Evolutionary conservation across 2,113 vertebrate genomes (phyloP).

Genomic region (Toxostoma redivivum): DNA sequence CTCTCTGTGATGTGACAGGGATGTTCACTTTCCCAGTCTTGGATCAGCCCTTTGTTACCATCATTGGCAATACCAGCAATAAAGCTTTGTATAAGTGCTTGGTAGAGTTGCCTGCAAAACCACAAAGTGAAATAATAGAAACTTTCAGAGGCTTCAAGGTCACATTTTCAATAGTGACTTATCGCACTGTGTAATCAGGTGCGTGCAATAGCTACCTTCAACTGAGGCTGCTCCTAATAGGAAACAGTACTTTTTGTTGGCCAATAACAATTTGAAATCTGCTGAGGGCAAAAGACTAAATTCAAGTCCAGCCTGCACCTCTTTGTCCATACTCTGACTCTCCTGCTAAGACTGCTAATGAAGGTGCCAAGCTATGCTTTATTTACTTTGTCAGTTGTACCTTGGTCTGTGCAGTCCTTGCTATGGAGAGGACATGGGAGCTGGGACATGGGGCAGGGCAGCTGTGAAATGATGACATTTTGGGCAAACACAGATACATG

Average conservation of each 20-base stretch:
- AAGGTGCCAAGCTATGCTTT: neutral
- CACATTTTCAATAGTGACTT: neutral
- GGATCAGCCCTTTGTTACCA: neutral
- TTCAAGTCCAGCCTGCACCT: neutral
- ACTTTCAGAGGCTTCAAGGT: constrained; percentile 38
- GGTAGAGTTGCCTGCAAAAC: constrained; percentile 9
- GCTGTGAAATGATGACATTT: neutral
- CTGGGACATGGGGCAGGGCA: neutral
- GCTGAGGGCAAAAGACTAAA: neutral
- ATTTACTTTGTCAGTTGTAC: neutral
- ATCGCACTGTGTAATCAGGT: neutral
- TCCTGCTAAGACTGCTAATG: neutral
- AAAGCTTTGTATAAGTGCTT: neutral
- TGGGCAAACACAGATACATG: fast-evolving
- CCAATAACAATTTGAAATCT: constrained; percentile 9
- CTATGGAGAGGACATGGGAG: neutral
- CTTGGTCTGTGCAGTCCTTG: neutral
- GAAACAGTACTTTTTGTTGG: neutral
- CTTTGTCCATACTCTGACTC: neutral
- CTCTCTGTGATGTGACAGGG: neutral
- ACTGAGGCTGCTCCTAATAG: neutral
- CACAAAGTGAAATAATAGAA: constrained; percentile 5
- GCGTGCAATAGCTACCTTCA: neutral
- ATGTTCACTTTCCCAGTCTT: neutral
- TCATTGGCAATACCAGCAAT: neutral